Conservation (phyloP, 2,888 invertebrate genomes). For the Hipparchia sbordonii region DNA sequence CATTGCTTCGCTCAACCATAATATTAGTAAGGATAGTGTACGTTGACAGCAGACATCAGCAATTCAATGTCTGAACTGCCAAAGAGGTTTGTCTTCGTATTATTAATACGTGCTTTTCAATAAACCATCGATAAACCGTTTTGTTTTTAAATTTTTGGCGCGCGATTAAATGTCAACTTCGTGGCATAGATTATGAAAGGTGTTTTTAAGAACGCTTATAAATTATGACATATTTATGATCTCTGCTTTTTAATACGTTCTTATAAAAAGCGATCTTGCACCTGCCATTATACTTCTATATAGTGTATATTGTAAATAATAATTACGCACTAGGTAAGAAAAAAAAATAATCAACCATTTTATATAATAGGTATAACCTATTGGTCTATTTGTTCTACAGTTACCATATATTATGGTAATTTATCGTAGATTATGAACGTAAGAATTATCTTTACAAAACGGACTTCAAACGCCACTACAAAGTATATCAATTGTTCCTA, state of each 20-base stretch:
- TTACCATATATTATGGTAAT: no score
- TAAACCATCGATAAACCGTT: not conserved
- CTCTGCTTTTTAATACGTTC: slow-evolving; percentile 12
- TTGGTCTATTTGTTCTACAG: not conserved
- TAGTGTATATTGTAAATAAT: slow-evolving; percentile 4
- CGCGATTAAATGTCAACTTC: slow-evolving; percentile 30
- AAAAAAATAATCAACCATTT: not conserved
- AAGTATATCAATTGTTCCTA: no score
- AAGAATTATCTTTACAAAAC: no score
- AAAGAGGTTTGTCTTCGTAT: no score
- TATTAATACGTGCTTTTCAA: no score
- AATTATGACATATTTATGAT: slow-evolving; percentile 20
- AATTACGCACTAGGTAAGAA: not conserved
- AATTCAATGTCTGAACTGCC: no score
- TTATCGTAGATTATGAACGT: no score
- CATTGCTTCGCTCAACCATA: no score
- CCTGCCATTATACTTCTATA: slow-evolving; percentile 8
- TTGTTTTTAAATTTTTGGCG: slow-evolving; percentile 13
- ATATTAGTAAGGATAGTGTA: no score
- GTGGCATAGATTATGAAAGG: slow-evolving; percentile 29
- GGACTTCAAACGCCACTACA: no score
- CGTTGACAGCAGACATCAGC: no score
- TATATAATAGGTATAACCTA: not conserved
- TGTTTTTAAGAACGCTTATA: slow-evolving; percentile 7
- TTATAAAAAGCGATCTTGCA: not conserved